These are phyloP conservation scores for Catocala fraxini DNA, from an alignment of 2,888 invertebrate genomes.

Conservation along the genomic window DNA sequence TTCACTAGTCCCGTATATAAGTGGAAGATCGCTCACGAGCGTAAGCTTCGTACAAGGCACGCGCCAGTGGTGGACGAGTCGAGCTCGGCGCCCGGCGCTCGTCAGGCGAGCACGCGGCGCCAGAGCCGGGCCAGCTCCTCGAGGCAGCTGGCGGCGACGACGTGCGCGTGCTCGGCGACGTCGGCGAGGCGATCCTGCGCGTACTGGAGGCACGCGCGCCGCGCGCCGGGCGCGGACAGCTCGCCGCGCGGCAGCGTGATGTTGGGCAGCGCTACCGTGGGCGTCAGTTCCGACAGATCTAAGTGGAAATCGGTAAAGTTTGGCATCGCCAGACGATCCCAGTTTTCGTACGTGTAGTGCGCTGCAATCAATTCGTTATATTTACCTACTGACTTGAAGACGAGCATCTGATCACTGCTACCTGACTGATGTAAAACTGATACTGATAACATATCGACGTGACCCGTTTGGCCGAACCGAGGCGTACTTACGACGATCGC, in stretches of 20 bases:
- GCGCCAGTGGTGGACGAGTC: too few relatives aligned
- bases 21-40: too few relatives aligned
- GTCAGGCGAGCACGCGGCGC: conserved; percentile 71
- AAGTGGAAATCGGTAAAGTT: conserved; percentile 82
- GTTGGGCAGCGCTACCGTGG: conserved; percentile 57
- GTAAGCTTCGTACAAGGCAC: too few relatives aligned
- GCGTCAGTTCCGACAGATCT: conserved; percentile 74
- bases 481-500: too few relatives aligned
- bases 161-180: conserved; percentile 83
- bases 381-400: conserved; percentile 37
- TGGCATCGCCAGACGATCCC: conserved; percentile 76
- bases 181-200: conserved; percentile 83
- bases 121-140: conserved; percentile 79
- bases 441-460: too few relatives aligned
- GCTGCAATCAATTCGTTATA: conserved; percentile 75
- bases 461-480: too few relatives aligned
- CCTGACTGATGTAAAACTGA: too few relatives aligned
- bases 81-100: too few relatives aligned
- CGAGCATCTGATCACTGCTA: too few relatives aligned
- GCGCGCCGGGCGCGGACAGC: conserved; percentile 63
- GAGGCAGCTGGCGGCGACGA: conserved; percentile 85
- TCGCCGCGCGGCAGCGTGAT: conserved; percentile 65
- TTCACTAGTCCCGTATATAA: too few relatives aligned
- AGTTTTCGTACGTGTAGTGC: conserved; percentile 83
- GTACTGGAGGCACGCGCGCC: conserved; percentile 78